These are phyloP conservation scores for Sialia sialis DNA, from an alignment of 2,113 vertebrate genomes.

Conservation along the genomic window DNA sequence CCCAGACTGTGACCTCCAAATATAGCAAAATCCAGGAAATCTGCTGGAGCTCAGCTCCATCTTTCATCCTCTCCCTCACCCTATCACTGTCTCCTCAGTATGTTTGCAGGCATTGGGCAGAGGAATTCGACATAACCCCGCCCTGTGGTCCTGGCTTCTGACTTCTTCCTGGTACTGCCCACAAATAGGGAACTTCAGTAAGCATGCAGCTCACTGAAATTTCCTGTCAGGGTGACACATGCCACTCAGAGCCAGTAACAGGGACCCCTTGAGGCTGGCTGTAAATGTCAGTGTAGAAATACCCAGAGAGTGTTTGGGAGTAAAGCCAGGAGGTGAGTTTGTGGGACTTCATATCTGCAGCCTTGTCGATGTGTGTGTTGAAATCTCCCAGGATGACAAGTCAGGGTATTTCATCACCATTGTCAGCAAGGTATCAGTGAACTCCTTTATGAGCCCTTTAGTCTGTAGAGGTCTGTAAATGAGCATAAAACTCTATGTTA, in stretches of 20 bases:
- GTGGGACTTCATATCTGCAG: conserved; percentile 37
- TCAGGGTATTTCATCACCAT: conserved; percentile 61
- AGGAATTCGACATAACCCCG: background rate
- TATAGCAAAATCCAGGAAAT: background rate
- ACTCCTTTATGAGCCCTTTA: conserved; percentile 59
- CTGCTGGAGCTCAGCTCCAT: background rate
- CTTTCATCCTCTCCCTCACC: background rate
- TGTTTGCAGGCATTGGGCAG: background rate
- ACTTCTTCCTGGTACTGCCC: background rate
- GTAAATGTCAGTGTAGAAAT: background rate
- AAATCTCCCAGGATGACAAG: conserved; percentile 67
- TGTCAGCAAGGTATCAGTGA: conserved; percentile 65
- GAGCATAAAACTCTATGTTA: conserved; percentile 64
- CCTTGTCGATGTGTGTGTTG: conserved; percentile 60
- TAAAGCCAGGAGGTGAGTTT: conserved; percentile 46
- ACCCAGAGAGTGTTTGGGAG: background rate
- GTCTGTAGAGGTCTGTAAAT: conserved; percentile 62
- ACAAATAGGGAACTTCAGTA: background rate
- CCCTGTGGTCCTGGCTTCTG: background rate
- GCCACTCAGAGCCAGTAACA: background rate
- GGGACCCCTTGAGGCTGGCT: background rate
- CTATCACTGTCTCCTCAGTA: background rate
- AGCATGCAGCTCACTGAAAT: background rate
- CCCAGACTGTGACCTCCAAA: background rate
- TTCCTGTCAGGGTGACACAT: background rate